Conservation (phyloP, 2,888 invertebrate species). For the Torymus texanus region DNA sequence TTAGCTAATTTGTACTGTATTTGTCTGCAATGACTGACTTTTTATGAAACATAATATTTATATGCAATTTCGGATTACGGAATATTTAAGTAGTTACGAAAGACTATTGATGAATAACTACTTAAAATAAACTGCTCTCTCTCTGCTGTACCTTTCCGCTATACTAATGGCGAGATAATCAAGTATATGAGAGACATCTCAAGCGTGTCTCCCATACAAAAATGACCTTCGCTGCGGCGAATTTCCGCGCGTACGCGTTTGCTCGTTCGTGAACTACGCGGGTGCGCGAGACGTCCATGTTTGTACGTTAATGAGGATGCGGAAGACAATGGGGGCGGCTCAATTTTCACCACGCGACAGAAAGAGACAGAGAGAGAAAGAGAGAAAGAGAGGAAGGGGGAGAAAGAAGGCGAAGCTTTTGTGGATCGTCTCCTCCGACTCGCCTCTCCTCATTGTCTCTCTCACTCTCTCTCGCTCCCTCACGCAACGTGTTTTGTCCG, state of each 20-base stretch:
- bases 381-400: background rate
- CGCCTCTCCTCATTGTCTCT: slow-evolving; percentile 49
- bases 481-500: slow-evolving; percentile 48
- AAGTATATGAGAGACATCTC: no score
- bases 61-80: no score
- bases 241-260: background rate
- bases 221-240: slow-evolving; percentile 32
- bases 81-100: no score
- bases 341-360: slow-evolving; percentile 32
- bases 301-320: slow-evolving; percentile 44
- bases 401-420: slow-evolving; percentile 50
- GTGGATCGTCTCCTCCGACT: slow-evolving; percentile 58
- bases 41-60: no score
- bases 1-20: no score
- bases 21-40: no score
- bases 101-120: no score
- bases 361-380: background rate
- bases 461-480: slow-evolving; percentile 3
- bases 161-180: no score
- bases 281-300: background rate
- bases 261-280: background rate
- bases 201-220: background rate
- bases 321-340: slow-evolving; percentile 43
- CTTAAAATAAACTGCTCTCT: no score
- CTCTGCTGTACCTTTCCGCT: no score